A percentile compares a stretch with the other conserved stretches of the same genome.
These are phyloP conservation scores for Oligia fasciuncula DNA, from an alignment of 2,888 invertebrate genomes.

Conservation along the genomic window DNA sequence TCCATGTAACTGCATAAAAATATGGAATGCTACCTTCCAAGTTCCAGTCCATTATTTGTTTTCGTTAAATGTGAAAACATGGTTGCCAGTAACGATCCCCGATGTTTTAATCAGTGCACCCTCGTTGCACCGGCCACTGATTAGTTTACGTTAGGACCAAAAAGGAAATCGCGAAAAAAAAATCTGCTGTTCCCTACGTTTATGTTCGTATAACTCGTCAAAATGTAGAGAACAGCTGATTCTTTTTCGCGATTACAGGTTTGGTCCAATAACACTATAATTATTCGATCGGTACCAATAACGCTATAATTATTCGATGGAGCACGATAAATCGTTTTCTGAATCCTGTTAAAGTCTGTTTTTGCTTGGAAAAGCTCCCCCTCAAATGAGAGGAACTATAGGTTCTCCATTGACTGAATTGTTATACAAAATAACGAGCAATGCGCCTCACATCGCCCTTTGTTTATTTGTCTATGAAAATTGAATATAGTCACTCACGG, in stretches of 20 bases:
- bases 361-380: constrained; percentile 10
- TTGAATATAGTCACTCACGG: neutral
- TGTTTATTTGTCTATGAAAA: neutral
- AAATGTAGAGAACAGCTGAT: too few relatives aligned
- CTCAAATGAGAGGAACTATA: neutral
- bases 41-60: neutral
- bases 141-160: neutral
- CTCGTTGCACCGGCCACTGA: neutral
- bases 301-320: neutral
- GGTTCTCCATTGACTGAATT: neutral
- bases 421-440: too few relatives aligned
- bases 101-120: neutral
- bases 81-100: neutral
- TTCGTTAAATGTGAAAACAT: neutral
- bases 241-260: too few relatives aligned
- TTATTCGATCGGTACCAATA: too few relatives aligned
- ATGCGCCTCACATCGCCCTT: neutral
- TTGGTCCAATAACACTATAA: neutral
- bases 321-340: neutral
- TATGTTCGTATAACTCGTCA: too few relatives aligned
- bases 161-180: neutral
- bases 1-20: neutral
- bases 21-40: neutral
- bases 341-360: neutral
- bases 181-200: too few relatives aligned